Percentiles rank a stretch among this genome's conserved stretches.
Conservation (phyloP, 2,113 vertebrate species). For the Prinia subflava region DNA sequence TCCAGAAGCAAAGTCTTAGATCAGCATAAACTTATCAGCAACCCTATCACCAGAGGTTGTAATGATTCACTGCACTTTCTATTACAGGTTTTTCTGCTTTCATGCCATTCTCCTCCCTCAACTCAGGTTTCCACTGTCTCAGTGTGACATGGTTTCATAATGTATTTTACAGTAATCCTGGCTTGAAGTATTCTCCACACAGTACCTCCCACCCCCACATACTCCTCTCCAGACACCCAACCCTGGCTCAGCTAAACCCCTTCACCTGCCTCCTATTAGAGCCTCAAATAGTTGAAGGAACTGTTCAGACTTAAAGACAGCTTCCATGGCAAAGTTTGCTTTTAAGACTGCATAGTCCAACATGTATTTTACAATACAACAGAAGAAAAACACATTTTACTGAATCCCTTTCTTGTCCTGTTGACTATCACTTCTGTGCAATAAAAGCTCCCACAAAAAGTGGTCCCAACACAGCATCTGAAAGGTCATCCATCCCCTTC, state of each 20-base stretch:
- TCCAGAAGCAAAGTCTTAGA: neutral
- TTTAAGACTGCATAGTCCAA: neutral
- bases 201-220: neutral
- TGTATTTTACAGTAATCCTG: neutral
- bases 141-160: neutral
- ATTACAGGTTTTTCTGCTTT: neutral
- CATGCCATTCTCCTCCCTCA: neutral
- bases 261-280: neutral
- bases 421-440: neutral
- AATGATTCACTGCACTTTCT: neutral
- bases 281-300: neutral
- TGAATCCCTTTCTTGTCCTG: neutral
- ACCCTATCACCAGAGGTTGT: neutral
- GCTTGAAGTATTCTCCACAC: neutral
- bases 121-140: neutral
- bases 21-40: neutral
- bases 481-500: neutral
- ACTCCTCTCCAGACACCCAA: neutral
- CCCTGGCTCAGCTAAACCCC: neutral
- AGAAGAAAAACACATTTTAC: neutral
- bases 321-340: neutral
- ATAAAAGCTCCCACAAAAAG: neutral
- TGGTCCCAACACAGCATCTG: neutral
- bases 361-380: neutral
- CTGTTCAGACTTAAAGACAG: neutral